Evolutionary conservation across 35 echinoderm and acorn worm species (phyloP).

Genomic region (Heliocidaris erythrogramma): DNA sequence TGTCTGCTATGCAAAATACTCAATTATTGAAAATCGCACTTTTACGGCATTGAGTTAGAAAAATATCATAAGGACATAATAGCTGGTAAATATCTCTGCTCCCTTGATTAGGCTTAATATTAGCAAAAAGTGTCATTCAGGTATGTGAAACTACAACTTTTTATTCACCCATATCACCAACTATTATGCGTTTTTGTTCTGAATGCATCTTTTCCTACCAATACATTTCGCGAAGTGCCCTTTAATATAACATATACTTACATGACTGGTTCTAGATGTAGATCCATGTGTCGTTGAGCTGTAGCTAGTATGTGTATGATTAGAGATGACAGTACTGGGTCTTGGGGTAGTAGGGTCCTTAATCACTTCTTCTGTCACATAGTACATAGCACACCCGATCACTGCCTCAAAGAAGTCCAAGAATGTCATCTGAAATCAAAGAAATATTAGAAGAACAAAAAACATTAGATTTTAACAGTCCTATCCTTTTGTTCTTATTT

Average conservation of each 20-base stretch:
- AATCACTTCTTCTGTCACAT: slow-evolving; percentile 88
- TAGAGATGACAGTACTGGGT: slow-evolving; percentile 86
- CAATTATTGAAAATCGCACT: too few relatives aligned
- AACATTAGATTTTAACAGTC: neutral
- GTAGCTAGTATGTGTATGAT: slow-evolving; percentile 82
- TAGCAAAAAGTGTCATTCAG: too few relatives aligned
- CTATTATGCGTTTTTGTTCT: too few relatives aligned
- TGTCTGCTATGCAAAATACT: too few relatives aligned
- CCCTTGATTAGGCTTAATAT: too few relatives aligned
- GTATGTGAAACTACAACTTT: too few relatives aligned
- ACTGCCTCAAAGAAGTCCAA: slow-evolving; percentile 96
- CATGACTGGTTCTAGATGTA: slow-evolving; percentile 75
- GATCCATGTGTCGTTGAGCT: slow-evolving; percentile 67
- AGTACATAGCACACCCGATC: slow-evolving; percentile 96
- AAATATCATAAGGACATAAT: too few relatives aligned
- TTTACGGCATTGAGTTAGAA: too few relatives aligned
- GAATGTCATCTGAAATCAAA: slow-evolving; percentile 83
- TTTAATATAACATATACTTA: neutral
- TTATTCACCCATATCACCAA: too few relatives aligned
- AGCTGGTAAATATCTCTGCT: too few relatives aligned
- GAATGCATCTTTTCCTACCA: too few relatives aligned
- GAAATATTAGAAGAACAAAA: neutral
- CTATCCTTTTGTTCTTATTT: neutral
- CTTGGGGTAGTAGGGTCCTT: slow-evolving; percentile 89
- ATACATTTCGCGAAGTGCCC: too few relatives aligned